Evolutionary conservation across 1,140 invertebrate species (phyloP), one percentile per base, ranked within the genome.

Genomic region (Chironomus striatipennis): DNA sequence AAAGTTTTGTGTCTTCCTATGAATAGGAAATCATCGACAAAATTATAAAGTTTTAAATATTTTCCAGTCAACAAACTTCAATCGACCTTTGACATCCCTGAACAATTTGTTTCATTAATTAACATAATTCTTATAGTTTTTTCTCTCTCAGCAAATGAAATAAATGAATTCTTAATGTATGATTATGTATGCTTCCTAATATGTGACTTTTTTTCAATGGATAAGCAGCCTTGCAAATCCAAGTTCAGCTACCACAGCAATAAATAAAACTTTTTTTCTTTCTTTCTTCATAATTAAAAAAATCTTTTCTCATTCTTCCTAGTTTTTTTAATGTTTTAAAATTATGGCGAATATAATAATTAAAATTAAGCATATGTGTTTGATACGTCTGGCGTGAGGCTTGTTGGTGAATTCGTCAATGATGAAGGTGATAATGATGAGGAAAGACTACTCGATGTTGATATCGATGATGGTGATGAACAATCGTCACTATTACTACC

Each of bases 221-320:
- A 57, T n/a, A 12, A 57, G 47, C 47, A 57, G n/a, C 24, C 15
- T 57, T 57, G 47, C 47, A 20, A 70, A 20, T 70, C 65, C 17
- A 70, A 20, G 20, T 20, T 70, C 20, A 70, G 65, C 65, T 70
- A 70, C 65, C 65, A 70, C 65, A 70, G 65, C 65, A 70, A 70
- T 70, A 70, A 70, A 70, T 70, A 20, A 70, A 57, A 57, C 47
- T 57, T 57, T n/a, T 57, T 15, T 57, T 47, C 15, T 47, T 47
- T 47, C 43, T 47, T 47, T 15, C 8, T 9, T 47, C 15, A 15
- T 47, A 47, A 15, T 12, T 15, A 47, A 47, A 43, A 43, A 47
- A 47, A 47, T 47, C 43, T 47, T 47, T n/a, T 34, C 24, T 34
- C 47, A 57, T 57, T n/a, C 47, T 57, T 57, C 10, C 24, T 34